Base-by-base conservation (phyloP, 2,113 vertebrate species). In the Amphiprion percula region DNA sequence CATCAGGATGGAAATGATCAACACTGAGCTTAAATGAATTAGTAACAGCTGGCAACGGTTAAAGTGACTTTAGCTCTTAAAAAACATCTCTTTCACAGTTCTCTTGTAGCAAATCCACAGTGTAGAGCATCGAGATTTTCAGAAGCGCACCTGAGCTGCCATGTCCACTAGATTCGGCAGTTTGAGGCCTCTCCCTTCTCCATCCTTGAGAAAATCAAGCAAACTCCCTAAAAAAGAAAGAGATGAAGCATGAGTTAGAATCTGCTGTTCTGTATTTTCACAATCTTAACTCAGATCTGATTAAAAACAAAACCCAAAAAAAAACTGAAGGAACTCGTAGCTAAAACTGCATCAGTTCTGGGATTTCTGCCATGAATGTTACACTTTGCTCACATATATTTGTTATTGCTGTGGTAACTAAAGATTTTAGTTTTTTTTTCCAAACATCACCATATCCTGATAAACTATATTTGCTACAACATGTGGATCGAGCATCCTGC, bases 111-210 rank as follows among this genome's bases (percentile, higher is more conserved):
- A 55, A 49, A 44, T 64, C 46, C 37, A 26, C n/a, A 60, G 44
- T 49, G 50, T 12, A 11, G 10, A 52, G 14, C 62, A 46, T 59
- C 44, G 17, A 30, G 16, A 56, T n/a, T 50, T 77, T 19, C 3
- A 41, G 39, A 21, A 2, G 12, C 54, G 21, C 74, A 99, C 98
- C 98, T 99, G 98, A 79, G 98, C 97, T 0, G 98, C 98, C 98
- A 99, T 99, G 94, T 99, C 98, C 84, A 99, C 98, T n/a, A 99
- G 94, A 74, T 99, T 99, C 0, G 98, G 98, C 83, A 99, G 92
- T 89, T 99, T 99, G 92, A 99, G 92, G 44, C 95, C 91, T 93
- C 96, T 95, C 85, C 97, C 97, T 94, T 98, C 97, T 62, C 97
- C 97, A 12, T 98, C 97, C 88, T 98, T 98, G 21, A 98, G 87